phyloP scores from a whole-genome alignment of 2,113 vertebrate genomes.

The Nannobrachium achirus region DNA sequence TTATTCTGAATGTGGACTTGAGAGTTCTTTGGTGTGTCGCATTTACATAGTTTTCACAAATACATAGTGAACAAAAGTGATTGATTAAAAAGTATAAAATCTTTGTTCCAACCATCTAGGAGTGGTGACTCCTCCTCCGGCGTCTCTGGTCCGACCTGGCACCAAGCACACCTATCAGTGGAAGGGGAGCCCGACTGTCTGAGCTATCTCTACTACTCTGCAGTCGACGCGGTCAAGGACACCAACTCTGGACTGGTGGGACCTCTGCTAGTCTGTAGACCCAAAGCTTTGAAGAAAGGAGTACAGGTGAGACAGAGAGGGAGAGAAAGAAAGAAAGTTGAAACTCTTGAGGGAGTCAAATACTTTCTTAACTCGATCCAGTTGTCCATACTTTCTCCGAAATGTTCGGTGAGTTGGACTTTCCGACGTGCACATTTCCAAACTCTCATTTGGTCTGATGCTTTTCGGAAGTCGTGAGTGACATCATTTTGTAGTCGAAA shows the following conservation, averaged over 20 bases:
- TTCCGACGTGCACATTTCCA: too few species aligned
- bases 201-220: slow-evolving; percentile 91
- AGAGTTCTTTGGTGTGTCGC: too few species aligned
- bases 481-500: too few species aligned
- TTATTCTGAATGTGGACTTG: too few species aligned
- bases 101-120: too few species aligned
- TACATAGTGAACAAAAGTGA: too few species aligned
- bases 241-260: slow-evolving; percentile 91
- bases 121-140: slow-evolving; percentile 69
- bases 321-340: too few species aligned
- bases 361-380: neutral
- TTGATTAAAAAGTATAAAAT: too few species aligned
- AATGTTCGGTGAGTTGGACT: too few species aligned
- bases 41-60: neutral
- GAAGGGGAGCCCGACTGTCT: slow-evolving; percentile 87
- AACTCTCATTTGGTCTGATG: too few species aligned
- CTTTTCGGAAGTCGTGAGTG: too few species aligned
- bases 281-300: slow-evolving; percentile 80
- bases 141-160: slow-evolving; percentile 84
- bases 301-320: slow-evolving; percentile 81
- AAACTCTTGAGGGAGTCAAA: neutral
- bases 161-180: slow-evolving; percentile 83
- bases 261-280: slow-evolving; percentile 89
- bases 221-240: slow-evolving; percentile 87
- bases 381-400: too few species aligned